Conservation (phyloP, 2,113 vertebrate species). For the Spilogale gracilis region DNA sequence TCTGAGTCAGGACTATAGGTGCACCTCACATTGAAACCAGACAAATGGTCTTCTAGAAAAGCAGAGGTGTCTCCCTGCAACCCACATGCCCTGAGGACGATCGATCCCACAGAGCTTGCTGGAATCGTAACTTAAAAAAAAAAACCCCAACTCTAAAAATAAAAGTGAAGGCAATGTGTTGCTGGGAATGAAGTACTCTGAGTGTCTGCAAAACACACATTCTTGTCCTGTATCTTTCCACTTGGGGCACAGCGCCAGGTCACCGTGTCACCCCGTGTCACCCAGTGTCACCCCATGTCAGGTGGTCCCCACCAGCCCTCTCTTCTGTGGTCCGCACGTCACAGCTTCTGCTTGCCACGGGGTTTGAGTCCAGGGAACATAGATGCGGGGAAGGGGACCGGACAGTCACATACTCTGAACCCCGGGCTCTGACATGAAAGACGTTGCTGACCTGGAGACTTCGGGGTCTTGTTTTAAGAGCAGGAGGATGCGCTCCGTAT, state of each 20-base stretch:
- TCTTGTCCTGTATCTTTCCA: background rate
- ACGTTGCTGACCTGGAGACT: slow-evolving; percentile 90
- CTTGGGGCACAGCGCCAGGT: fast-evolving
- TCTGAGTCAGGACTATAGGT: background rate
- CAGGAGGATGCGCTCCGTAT: slow-evolving; percentile 90
- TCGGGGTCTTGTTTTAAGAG: slow-evolving; percentile 89
- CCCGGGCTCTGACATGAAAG: background rate
- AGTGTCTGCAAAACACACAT: background rate
- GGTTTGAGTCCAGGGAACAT: background rate
- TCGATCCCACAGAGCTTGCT: background rate
- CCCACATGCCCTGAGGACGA: fast-evolving
- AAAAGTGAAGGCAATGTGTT: background rate
- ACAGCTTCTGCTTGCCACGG: background rate
- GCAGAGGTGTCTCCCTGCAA: background rate
- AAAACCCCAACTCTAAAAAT: background rate
- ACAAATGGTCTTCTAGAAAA: background rate
- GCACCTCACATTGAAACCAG: background rate
- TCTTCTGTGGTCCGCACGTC: background rate
- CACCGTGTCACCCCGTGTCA: no score
- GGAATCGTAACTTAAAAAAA: background rate
- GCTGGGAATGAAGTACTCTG: no score
- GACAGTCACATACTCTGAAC: background rate
- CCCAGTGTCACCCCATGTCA: background rate
- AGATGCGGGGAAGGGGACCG: background rate
- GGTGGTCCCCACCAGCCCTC: background rate